phyloP scores from a whole-genome alignment of 2,797 vertebrate species.

The Etheostoma nigrum region DNA sequence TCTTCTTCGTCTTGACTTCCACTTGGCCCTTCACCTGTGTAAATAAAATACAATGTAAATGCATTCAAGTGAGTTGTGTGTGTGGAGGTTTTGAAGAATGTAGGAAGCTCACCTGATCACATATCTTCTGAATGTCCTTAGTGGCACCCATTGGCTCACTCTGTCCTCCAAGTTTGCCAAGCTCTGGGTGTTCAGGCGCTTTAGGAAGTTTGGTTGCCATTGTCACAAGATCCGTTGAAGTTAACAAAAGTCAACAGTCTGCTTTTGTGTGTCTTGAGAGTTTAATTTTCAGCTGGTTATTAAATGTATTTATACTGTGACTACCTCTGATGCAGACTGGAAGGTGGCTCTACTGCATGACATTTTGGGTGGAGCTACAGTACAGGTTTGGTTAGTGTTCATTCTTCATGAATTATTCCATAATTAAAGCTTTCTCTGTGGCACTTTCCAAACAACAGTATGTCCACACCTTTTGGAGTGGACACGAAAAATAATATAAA shows the following conservation, averaged over 20 bases:
- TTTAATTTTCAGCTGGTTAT: background rate
- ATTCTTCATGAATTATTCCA: too few species aligned
- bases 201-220: background rate
- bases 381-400: background rate
- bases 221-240: background rate
- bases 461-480: too few species aligned
- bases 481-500: too few species aligned
- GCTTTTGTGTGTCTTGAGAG: background rate
- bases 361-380: background rate
- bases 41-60: background rate
- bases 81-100: background rate
- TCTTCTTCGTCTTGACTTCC: background rate
- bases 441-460: too few species aligned
- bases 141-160: rapidly evolving
- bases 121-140: conserved; percentile 18
- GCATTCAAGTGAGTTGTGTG: background rate
- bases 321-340: background rate
- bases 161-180: background rate
- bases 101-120: conserved; percentile 14
- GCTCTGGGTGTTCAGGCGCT: too few species aligned
- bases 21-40: conserved; percentile 2
- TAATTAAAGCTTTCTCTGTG: too few species aligned
- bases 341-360: background rate
- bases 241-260: background rate
- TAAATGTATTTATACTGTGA: background rate